A percentile compares a stretch with the other conserved stretches of the same genome.
These are phyloP conservation scores for Carduelis carduelis DNA, from an alignment of 2,797 vertebrate species.

Conservation along the genomic window DNA sequence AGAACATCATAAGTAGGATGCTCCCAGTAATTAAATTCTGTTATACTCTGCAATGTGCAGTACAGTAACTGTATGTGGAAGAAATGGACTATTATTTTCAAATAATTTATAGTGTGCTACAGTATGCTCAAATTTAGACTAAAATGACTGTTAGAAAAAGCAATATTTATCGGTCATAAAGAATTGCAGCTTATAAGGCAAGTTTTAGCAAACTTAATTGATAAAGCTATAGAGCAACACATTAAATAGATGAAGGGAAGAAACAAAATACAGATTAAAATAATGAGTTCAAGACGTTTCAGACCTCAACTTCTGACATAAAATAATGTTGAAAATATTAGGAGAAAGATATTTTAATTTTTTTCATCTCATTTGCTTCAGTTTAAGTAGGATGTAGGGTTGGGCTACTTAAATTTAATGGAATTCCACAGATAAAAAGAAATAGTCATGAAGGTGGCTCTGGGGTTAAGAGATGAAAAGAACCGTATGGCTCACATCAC, in stretches of 20 bases:
- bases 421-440: neutral
- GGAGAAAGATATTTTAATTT: neutral
- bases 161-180: neutral
- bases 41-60: neutral
- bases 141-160: neutral
- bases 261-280: neutral
- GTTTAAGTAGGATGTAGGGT: neutral
- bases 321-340: neutral
- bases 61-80: neutral
- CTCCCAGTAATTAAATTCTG: neutral
- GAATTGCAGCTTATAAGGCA: neutral
- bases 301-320: neutral
- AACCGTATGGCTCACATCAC: rapidly evolving
- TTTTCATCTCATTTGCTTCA: neutral
- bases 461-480: neutral
- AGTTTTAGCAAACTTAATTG: neutral
- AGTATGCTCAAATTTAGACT: neutral
- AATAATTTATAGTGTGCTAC: neutral
- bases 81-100: neutral
- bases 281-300: neutral
- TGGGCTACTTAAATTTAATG: neutral
- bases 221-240: neutral
- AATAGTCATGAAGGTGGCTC: neutral
- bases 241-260: neutral
- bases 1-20: neutral